Conservation (phyloP, 2,888 invertebrate genomes). For the Drosophila yooni region DNA sequence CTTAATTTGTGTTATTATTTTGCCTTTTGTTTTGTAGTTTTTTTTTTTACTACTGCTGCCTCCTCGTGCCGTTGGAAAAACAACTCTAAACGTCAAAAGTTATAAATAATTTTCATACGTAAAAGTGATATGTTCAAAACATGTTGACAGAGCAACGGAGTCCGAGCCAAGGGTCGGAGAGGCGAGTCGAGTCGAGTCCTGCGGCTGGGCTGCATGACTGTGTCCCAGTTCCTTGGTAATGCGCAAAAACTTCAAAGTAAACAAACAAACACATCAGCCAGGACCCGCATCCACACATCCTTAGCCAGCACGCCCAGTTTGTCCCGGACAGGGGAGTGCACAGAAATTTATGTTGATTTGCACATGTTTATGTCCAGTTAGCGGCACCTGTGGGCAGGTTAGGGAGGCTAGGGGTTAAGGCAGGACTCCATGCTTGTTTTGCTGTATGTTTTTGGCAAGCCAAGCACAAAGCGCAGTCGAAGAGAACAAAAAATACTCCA, state of each 20-base stretch:
- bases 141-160: slow-evolving; percentile 71
- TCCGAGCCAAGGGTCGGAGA: slow-evolving; percentile 16
- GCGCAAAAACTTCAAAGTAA: slow-evolving; percentile 77
- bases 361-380: slow-evolving; percentile 80
- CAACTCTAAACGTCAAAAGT: slow-evolving; percentile 78
- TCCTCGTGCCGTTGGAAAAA: slow-evolving; percentile 47
- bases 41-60: slow-evolving; percentile 4
- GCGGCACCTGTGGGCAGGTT: slow-evolving; percentile 61
- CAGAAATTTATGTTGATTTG: slow-evolving; percentile 76
- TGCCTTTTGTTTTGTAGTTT: background rate
- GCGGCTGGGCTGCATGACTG: slow-evolving; percentile 51
- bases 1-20: slow-evolving; percentile 17
- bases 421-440: slow-evolving; percentile 57
- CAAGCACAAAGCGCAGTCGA: slow-evolving; percentile 42
- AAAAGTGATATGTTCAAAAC: slow-evolving; percentile 81
- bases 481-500: background rate
- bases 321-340: slow-evolving; percentile 31
- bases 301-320: background rate
- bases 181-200: slow-evolving; percentile 24
- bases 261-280: slow-evolving; percentile 77
- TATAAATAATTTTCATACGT: slow-evolving; percentile 80
- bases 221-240: slow-evolving; percentile 70
- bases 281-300: slow-evolving; percentile 17
- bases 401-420: background rate
- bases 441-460: slow-evolving; percentile 69